Conservation (phyloP, 2,888 invertebrate species). For the Apamea anceps region DNA sequence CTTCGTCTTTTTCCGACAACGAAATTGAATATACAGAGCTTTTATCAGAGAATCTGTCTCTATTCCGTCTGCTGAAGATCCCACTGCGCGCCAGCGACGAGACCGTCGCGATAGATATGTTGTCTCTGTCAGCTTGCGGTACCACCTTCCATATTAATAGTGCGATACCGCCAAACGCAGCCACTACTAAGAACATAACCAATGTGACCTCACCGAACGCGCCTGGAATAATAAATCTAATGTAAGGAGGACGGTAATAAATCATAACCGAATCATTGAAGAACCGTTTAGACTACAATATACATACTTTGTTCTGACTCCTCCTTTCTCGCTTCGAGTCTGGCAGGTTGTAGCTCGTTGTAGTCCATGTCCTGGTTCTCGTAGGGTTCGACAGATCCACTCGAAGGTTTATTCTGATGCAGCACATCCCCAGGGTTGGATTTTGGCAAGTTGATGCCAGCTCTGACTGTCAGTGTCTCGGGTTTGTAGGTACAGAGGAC, state of each 20-base stretch:
- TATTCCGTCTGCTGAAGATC: constrained; percentile 83
- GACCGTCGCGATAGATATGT: constrained; percentile 85
- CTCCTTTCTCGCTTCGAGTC: constrained; percentile 85
- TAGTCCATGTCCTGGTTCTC: constrained; percentile 83
- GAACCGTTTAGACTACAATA: constrained; percentile 42
- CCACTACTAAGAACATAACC: constrained; percentile 90
- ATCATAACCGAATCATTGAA: constrained; percentile 37
- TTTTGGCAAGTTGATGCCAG: constrained; percentile 93
- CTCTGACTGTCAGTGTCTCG: constrained; percentile 95
- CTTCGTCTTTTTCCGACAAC: constrained; percentile 86
- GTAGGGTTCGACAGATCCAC: constrained; percentile 86
- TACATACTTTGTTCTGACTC: constrained; percentile 81
- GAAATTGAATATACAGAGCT: constrained; percentile 88
- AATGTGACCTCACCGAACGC: constrained; percentile 87
- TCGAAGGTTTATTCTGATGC: constrained; percentile 82
- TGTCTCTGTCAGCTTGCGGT: constrained; percentile 88
- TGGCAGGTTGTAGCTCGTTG: constrained; percentile 87
- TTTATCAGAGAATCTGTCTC: constrained; percentile 85
- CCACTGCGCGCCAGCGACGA: constrained; percentile 85
- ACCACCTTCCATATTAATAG: constrained; percentile 90
- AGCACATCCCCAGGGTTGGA: constrained; percentile 88
- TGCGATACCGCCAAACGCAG: constrained; percentile 90
- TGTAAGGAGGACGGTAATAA: constrained; percentile 37
- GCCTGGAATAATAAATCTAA: constrained; percentile 77
- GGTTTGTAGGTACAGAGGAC: constrained; percentile 95